Conservation (phyloP, 2,113 vertebrate species). For the Melanocharis versteri region DNA sequence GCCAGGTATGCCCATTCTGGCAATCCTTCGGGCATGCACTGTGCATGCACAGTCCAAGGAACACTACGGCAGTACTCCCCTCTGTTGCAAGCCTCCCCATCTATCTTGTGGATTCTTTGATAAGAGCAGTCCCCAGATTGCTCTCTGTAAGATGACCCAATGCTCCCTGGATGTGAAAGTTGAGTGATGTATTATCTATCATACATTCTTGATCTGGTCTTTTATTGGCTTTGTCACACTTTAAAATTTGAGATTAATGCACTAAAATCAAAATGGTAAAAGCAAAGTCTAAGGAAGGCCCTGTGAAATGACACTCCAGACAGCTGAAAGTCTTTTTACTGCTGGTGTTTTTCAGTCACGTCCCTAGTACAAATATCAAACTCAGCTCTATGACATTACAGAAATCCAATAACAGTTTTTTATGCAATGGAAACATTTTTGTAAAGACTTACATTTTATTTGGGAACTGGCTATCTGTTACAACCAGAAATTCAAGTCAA, state of each 20-base stretch:
- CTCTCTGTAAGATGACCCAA: not conserved
- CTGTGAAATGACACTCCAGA: not conserved
- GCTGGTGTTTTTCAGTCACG: not conserved
- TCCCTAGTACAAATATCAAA: not conserved
- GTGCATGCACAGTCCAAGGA: not conserved
- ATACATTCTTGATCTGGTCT: rapidly evolving
- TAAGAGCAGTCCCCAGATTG: not conserved
- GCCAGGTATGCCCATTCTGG: not conserved
- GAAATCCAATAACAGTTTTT: constrained; percentile 2
- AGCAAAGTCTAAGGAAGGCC: not conserved
- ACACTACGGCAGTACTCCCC: not conserved
- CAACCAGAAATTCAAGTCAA: constrained; percentile 17
- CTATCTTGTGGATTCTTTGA: not conserved
- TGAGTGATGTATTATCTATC: not conserved
- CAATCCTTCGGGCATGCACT: not conserved
- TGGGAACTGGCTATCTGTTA: constrained; percentile 45
- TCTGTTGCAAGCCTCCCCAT: not conserved
- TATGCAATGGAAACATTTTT: constrained; percentile 36
- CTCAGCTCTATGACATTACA: not conserved
- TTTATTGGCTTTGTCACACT: not conserved
- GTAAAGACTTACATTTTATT: not conserved
- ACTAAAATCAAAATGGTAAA: not conserved
- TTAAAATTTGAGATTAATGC: not conserved
- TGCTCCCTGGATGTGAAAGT: not conserved
- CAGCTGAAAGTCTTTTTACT: not conserved